A percentile compares a stretch with the other conserved stretches of the same genome.
Evolutionary conservation across 2,113 vertebrate species (phyloP).

Genomic region (Polypterus bichir): DNA sequence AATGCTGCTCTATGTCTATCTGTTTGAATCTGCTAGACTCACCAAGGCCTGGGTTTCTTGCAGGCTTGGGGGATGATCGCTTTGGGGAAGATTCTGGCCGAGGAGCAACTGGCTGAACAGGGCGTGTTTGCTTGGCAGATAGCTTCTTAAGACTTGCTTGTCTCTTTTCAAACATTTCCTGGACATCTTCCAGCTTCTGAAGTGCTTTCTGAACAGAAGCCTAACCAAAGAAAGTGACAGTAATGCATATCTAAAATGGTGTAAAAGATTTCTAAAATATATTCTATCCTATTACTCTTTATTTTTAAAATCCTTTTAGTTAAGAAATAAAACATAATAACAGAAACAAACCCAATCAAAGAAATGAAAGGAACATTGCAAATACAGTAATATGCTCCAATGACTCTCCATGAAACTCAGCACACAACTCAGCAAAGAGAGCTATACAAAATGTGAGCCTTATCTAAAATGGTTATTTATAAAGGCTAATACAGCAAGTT

Average conservation of each 20-base stretch:
- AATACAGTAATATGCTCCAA: too few species aligned
- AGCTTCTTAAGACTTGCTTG: slow-evolving; percentile 80
- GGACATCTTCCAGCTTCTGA: slow-evolving; percentile 70
- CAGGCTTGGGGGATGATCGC: slow-evolving; percentile 54
- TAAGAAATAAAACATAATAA: too few species aligned
- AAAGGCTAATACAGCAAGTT: too few species aligned
- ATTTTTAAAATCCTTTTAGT: too few species aligned
- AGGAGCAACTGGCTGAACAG: slow-evolving; percentile 83
- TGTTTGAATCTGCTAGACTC: slow-evolving; percentile 16
- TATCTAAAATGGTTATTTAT: too few species aligned
- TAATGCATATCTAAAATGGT: neutral
- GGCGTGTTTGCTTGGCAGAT: slow-evolving; percentile 80
- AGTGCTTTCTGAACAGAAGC: slow-evolving; percentile 61
- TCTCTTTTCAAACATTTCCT: slow-evolving; percentile 87
- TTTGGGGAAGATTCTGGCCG: slow-evolving; percentile 87
- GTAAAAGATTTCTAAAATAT: too few species aligned
- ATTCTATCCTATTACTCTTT: too few species aligned
- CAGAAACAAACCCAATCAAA: too few species aligned
- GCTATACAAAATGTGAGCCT: too few species aligned
- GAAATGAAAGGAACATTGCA: too few species aligned
- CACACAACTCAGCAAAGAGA: too few species aligned
- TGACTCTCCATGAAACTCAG: too few species aligned
- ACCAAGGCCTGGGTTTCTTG: slow-evolving; percentile 51
- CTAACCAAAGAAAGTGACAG: slow-evolving; percentile 36
- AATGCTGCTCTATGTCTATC: neutral